A percentile compares a stretch with the other conserved stretches of the same genome.
Conservation (phyloP, 2,113 vertebrate species). For the Peromyscus leucopus region DNA sequence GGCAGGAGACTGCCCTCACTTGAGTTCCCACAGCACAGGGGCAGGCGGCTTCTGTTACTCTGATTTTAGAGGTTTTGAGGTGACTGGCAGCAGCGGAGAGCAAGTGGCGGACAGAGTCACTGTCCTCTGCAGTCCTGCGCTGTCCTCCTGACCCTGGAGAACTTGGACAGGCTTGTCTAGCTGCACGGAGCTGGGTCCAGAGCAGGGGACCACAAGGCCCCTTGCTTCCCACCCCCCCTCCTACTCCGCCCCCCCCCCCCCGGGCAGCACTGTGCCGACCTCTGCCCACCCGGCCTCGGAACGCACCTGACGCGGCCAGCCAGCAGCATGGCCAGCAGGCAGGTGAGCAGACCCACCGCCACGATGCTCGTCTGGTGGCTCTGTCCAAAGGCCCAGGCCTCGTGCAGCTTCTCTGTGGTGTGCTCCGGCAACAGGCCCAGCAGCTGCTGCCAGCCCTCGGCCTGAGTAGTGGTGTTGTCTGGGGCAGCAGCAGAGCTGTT, state of each 20-base stretch:
- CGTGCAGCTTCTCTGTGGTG: conserved; percentile 83
- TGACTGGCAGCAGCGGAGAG: accelerated
- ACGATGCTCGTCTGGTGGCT: conserved; percentile 91
- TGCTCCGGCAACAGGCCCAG: conserved; percentile 88
- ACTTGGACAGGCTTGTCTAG: neutral
- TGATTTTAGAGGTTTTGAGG: accelerated
- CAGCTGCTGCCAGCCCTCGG: conserved; percentile 87
- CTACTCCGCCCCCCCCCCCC: too few relatives aligned
- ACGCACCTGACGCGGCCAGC: conserved; percentile 93
- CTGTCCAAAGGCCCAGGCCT: conserved; percentile 90
- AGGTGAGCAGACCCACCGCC: conserved; percentile 92
- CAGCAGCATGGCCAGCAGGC: conserved; percentile 92
- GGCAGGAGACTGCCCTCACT: neutral
- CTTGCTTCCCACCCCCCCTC: accelerated
- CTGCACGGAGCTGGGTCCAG: neutral
- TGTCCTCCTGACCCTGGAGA: neutral
- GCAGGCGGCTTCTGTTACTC: accelerated
- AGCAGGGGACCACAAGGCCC: neutral
- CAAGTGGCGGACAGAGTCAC: neutral
- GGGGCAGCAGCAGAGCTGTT: accelerated
- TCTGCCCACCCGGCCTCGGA: accelerated
- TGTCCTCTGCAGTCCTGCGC: accelerated
- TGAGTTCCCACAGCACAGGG: neutral
- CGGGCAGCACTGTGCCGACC: neutral
- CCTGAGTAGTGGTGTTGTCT: neutral